phyloP scores from a whole-genome alignment of 1,140 invertebrate species.

The Eueides isabella region DNA sequence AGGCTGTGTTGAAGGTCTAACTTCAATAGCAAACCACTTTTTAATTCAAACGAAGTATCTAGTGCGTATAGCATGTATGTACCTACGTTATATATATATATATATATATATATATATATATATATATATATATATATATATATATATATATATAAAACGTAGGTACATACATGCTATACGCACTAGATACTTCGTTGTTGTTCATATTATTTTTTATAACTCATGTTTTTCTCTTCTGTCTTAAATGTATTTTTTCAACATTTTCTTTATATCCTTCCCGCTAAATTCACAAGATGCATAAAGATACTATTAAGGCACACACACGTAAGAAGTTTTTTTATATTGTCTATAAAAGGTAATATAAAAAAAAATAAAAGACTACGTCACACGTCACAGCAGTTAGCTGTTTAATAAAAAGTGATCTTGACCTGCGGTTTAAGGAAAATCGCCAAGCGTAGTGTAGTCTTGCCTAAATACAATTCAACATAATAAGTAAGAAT shows the following conservation, averaged over 20 bases:
- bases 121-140: no score
- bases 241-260: no score
- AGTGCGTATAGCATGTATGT: background rate
- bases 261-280: no score
- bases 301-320: background rate
- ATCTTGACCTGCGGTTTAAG: slow-evolving; percentile 21
- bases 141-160: background rate
- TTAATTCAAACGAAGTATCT: slow-evolving; percentile 29
- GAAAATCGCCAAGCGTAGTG: slow-evolving; percentile 19
- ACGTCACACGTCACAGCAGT: background rate
- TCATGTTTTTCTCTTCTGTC: no score
- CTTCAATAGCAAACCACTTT: slow-evolving; percentile 36
- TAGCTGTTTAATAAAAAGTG: slow-evolving; percentile 7
- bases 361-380: background rate
- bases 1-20: slow-evolving; percentile 55
- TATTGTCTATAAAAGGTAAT: background rate
- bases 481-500: no score
- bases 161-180: background rate
- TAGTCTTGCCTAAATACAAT: background rate
- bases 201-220: no score
- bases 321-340: background rate
- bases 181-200: slow-evolving; percentile 25
- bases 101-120: background rate
- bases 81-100: background rate
- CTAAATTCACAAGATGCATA: no score